phyloP scores from a whole-genome alignment of 92 coral and sea anemone genomes.

The Porites evermanni region DNA sequence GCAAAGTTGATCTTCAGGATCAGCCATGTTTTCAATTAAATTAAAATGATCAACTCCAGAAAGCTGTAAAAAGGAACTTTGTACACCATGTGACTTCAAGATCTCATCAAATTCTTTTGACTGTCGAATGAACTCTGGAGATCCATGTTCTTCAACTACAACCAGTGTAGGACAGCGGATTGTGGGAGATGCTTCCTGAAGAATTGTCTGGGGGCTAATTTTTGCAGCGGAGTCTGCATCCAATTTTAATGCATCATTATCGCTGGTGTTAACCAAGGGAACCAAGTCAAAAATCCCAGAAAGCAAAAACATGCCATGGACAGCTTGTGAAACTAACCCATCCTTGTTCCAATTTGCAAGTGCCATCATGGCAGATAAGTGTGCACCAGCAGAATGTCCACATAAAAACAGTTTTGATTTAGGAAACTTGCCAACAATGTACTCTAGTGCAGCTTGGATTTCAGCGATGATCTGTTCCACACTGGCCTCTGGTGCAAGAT shows the following conservation, averaged over 20 bases:
- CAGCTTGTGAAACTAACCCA: slow-evolving; percentile 32
- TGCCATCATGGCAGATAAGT: slow-evolving; percentile 89
- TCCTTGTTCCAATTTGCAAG: slow-evolving; percentile 40
- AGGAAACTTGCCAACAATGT: slow-evolving; percentile 60
- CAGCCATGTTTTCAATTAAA: slow-evolving; percentile 56
- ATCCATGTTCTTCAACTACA: slow-evolving; percentile 70
- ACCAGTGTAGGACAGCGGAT: slow-evolving; percentile 68
- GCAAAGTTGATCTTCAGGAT: slow-evolving; percentile 31
- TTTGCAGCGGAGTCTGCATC: slow-evolving; percentile 70
- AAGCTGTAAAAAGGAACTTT: slow-evolving; percentile 32
- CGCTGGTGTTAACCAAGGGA: slow-evolving; percentile 62
- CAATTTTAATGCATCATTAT: slow-evolving; percentile 73
- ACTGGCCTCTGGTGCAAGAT: slow-evolving; percentile 75
- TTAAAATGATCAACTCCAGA: slow-evolving; percentile 73
- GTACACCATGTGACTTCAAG: slow-evolving; percentile 46
- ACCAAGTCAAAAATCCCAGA: slow-evolving; percentile 73
- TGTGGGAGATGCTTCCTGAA: slow-evolving; percentile 54
- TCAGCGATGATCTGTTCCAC: slow-evolving; percentile 69
- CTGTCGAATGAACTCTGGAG: slow-evolving; percentile 73
- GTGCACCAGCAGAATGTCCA: slow-evolving; percentile 94
- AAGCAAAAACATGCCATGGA: slow-evolving; percentile 70
- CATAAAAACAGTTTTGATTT: slow-evolving; percentile 66
- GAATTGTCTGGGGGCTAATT: slow-evolving; percentile 68
- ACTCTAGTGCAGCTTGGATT: slow-evolving; percentile 61
- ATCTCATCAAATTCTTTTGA: slow-evolving; percentile 53